Evolutionary conservation across 1,140 invertebrate species (phyloP), one percentile per base, ranked within the genome.

Genomic region (Xylocopa sonorina): DNA sequence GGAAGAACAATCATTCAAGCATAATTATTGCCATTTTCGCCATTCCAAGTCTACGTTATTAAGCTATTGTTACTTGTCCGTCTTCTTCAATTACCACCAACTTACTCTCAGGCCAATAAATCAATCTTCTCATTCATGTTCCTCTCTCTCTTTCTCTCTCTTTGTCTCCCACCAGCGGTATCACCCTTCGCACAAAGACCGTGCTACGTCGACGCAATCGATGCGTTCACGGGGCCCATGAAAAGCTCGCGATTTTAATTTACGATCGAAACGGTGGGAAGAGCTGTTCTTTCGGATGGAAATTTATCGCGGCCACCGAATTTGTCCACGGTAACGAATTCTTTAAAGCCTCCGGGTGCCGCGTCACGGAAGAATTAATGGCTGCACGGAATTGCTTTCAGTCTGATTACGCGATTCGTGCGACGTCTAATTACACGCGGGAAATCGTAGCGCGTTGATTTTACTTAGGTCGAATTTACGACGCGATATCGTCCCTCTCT

Each of bases 301-400:
- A 58, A 58, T 58, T 58, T 58, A 58, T 66, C 41, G 6, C 34
- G 12, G 3, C 10, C 10, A 21, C 58, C 21, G 58, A 66, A 66
- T 66, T 46, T 24, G 46, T 29, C 18, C 38, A n/a, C 18, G 24
- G 16, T 34, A 24, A 12, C 41, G 63, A n/a, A 43, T 66, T 46
- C 27, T 66, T 46, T 29, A 18, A 46, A 29, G 5, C 10, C 0
- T 18, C 57, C 5, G 7, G 21, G n/a, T 63, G 14, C n/a, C 6
- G 34, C n/a, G 14, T 3, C 18, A 3, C 32, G 41, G 9, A 12
- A 48, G 29, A 66, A 66, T 66, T 66, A 34, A 66, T 48, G 46
- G 41, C 24, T 12, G 41, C 63, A 46, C 12, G 63, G 41, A 29
- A 66, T 66, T 46, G 63, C 63, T 66, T 66, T 66, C 63, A 46